phyloP scores from a whole-genome alignment of 2,113 vertebrate genomes.

The Daubentonia madagascariensis region DNA sequence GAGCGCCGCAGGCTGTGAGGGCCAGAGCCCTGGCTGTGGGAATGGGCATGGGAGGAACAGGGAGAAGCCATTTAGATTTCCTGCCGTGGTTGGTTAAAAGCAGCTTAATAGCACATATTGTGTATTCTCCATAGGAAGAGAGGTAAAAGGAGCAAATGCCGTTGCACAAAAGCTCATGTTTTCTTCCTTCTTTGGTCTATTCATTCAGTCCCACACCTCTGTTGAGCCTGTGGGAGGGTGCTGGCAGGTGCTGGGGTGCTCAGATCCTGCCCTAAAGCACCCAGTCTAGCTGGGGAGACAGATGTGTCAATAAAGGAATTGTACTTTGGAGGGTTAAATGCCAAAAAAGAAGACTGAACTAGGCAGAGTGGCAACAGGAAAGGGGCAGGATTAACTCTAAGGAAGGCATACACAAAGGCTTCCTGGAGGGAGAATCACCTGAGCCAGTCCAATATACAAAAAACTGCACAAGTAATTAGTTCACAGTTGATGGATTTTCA shows the following conservation, averaged over 20 bases:
- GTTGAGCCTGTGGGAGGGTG: rapidly evolving
- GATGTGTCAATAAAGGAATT: background rate
- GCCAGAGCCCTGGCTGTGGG: background rate
- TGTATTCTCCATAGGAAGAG: background rate
- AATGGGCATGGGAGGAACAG: rapidly evolving
- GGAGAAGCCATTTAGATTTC: background rate
- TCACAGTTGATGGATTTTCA: background rate
- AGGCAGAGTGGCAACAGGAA: background rate
- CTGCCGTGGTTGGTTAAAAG: background rate
- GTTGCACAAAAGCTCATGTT: rapidly evolving
- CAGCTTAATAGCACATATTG: background rate
- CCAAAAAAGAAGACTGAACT: background rate
- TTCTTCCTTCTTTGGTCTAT: background rate
- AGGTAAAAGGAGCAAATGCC: background rate
- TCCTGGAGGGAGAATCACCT: background rate
- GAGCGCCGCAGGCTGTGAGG: rapidly evolving
- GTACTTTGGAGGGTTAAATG: background rate
- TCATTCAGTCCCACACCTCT: rapidly evolving
- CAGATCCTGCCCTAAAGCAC: background rate
- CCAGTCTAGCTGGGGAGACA: background rate
- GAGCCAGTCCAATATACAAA: background rate
- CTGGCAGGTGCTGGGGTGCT: background rate
- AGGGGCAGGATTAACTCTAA: background rate
- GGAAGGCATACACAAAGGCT: background rate
- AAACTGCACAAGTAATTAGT: rapidly evolving